phyloP scores from a whole-genome alignment of 1,140 invertebrate genomes.

The Apis dorsata region DNA sequence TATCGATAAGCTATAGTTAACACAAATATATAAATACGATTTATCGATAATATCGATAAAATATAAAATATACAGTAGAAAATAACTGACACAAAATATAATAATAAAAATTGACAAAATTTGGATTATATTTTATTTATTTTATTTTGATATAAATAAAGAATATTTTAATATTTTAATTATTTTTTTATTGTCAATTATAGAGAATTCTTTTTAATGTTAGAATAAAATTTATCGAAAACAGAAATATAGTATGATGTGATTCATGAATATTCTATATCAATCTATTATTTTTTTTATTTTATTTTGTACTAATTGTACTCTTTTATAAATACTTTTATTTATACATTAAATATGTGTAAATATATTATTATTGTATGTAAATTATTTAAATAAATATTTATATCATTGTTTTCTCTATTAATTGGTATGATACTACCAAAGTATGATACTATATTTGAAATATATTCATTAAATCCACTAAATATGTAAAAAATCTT shows the following conservation, averaged over 20 bases:
- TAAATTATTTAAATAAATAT: background rate
- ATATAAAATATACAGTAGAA: background rate
- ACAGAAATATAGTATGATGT: background rate
- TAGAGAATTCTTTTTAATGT: no score
- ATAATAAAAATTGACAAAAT: background rate
- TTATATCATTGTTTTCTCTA: background rate
- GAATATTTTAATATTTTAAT: no score
- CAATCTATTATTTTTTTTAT: background rate
- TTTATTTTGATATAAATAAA: background rate
- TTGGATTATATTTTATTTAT: background rate
- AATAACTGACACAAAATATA: background rate
- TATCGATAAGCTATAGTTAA: background rate
- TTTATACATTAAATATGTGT: no score
- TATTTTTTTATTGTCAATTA: no score
- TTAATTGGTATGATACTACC: background rate
- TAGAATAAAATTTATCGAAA: no score
- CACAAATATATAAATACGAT: background rate
- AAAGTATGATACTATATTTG: background rate
- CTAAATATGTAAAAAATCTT: conserved; percentile 4
- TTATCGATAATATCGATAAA: background rate
- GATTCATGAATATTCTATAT: background rate
- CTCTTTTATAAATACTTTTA: background rate
- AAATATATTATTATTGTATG: background rate
- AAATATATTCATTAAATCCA: conserved; percentile 12
- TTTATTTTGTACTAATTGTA: background rate